These are phyloP conservation scores for Drosophila oshimai DNA, from an alignment of 1,140 invertebrate genomes.

Conservation along the genomic window DNA sequence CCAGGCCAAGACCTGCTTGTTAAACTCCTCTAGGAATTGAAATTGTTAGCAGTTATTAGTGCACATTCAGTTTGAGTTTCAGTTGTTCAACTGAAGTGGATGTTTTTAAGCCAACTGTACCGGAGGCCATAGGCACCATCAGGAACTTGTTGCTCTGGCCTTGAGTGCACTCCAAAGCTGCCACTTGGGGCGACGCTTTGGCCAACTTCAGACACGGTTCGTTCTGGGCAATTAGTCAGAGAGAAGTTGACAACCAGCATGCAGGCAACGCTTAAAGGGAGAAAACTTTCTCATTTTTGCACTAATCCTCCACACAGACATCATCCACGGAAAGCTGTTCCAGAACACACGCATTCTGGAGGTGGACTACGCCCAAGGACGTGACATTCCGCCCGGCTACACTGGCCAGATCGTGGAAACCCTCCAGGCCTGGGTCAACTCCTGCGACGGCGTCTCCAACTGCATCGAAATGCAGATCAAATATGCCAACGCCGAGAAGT, in stretches of 20 bases:
- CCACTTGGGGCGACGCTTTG: constrained; percentile 20
- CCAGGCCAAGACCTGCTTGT: not conserved
- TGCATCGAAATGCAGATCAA: constrained; percentile 95
- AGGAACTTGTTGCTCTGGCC: constrained; percentile 12
- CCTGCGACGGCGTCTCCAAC: constrained; percentile 93
- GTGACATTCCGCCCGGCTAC: constrained; percentile 94
- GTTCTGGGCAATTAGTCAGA: constrained; percentile 36
- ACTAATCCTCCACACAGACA: constrained; percentile 85
- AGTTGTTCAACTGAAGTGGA: not conserved
- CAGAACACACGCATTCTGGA: constrained; percentile 96
- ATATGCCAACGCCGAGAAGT: constrained; percentile 93
- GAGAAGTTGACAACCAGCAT: constrained; percentile 15
- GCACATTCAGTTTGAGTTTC: not conserved
- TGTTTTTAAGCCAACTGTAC: not conserved
- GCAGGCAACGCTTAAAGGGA: not conserved
- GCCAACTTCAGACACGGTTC: constrained; percentile 23
- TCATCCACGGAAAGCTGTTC: constrained; percentile 98
- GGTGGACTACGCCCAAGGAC: constrained; percentile 95
- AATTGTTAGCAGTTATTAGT: not conserved
- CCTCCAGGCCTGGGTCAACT: constrained; percentile 94
- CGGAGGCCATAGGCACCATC: not conserved
- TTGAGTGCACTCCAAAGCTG: constrained; percentile 18
- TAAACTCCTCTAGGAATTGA: not conserved
- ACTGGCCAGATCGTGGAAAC: constrained; percentile 90
- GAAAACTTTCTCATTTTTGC: constrained; percentile 18